Percentiles rank a stretch among this genome's conserved stretches.
Evolutionary conservation across 2,113 vertebrate genomes (phyloP).

Genomic region (Callorhinus ursinus): DNA sequence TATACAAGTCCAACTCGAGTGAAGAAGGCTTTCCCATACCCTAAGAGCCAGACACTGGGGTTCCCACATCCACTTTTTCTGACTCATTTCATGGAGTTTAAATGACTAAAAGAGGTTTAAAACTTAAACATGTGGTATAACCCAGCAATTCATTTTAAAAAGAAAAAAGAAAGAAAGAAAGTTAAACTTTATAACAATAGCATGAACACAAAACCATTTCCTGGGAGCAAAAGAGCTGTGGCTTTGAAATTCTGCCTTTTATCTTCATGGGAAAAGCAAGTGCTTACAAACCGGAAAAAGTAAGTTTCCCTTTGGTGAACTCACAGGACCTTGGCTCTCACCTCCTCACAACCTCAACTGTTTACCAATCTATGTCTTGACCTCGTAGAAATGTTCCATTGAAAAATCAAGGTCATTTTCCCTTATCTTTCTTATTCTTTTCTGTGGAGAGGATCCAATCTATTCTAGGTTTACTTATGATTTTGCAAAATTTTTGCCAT

Average conservation of each 20-base stretch:
- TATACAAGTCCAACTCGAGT: neutral
- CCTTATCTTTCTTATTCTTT: conserved; percentile 54
- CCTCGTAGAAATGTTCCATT: neutral
- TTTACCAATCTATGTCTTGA: neutral
- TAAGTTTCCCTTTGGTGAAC: conserved; percentile 31
- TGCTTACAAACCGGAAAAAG: conserved; percentile 29
- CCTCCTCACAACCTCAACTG: neutral
- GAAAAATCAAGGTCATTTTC: conserved; percentile 61
- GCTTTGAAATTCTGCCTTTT: conserved; percentile 73
- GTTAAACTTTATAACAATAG: conserved; percentile 58
- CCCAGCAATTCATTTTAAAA: conserved; percentile 3
- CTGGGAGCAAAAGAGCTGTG: conserved; percentile 46
- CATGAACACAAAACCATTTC: conserved; percentile 53
- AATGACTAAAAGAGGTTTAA: conserved; percentile 35
- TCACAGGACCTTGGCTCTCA: neutral
- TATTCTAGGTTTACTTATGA: conserved; percentile 31
- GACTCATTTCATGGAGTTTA: conserved; percentile 38
- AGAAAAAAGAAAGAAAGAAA: neutral
- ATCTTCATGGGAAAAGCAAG: conserved; percentile 76
- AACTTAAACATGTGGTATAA: conserved; percentile 40
- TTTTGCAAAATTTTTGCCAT: conserved; percentile 60
- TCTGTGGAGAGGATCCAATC: conserved; percentile 53
- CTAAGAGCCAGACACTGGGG: neutral
- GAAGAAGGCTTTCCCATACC: neutral
- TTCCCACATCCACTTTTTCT: neutral